A percentile compares a stretch with the other conserved stretches of the same genome.
Conservation (phyloP, 2,797 vertebrate species). For the Menidia menidia region DNA sequence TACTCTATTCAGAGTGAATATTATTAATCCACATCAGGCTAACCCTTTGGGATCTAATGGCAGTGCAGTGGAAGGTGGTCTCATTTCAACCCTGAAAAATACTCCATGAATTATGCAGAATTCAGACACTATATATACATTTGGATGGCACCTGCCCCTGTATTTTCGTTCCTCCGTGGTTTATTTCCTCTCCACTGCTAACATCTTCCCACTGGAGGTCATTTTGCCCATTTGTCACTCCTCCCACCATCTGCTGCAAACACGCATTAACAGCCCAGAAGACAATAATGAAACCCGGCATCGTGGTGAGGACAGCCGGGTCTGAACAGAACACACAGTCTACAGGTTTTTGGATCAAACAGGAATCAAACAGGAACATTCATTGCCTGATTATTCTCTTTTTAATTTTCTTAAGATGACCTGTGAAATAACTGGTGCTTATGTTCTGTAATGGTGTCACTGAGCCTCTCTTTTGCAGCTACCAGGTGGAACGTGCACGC, state of each 20-base stretch:
- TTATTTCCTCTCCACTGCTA: constrained; percentile 25
- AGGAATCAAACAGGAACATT: not conserved
- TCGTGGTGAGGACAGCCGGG: not conserved
- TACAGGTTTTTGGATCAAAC: not conserved
- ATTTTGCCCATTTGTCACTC: constrained; percentile 45
- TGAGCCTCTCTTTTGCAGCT: too few species aligned
- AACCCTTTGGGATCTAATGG: not conserved
- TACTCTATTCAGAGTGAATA: not conserved
- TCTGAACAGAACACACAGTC: constrained; percentile 4
- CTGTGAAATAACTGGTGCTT: too few species aligned
- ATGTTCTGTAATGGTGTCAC: too few species aligned
- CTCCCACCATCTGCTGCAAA: constrained; percentile 49
- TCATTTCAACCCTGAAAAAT: not conserved
- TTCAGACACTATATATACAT: not conserved
- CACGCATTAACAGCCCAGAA: constrained; percentile 25
- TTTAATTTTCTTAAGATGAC: too few species aligned
- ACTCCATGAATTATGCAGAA: not conserved
- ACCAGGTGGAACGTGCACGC: too few species aligned
- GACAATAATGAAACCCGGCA: constrained; percentile 10
- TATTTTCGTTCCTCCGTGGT: constrained; percentile 7
- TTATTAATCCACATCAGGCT: not conserved
- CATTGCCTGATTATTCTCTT: too few species aligned
- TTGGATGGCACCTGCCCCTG: not conserved
- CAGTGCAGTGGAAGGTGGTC: too few species aligned
- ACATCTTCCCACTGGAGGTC: constrained; percentile 39